Evolutionary conservation across 1,140 invertebrate species (phyloP), one percentile per base, ranked within the genome.

Genomic region (Lamellibrachia luymesi): DNA sequence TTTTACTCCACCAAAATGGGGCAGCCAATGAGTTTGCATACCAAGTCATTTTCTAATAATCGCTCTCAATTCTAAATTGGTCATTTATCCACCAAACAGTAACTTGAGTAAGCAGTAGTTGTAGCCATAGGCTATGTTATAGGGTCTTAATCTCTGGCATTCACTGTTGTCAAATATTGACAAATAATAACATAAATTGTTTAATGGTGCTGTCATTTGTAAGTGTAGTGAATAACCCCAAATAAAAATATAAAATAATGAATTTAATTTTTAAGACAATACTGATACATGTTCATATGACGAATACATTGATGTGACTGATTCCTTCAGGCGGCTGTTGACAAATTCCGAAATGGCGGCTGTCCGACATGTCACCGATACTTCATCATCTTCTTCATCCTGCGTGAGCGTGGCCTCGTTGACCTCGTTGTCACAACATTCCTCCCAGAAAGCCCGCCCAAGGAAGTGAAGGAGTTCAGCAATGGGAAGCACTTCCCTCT

Each of bases 321-420:
- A 56, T 38, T 49, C 49, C 56, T 94, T 50, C 91, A 94, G 93
- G 93, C 96, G 52, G 94, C 94, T 56, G 94, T 95, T 93, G 95
- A 96, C 94, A 95, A 95, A 52, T 94, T 95, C 93, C 94, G 94
- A 56, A 95, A 95, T 94, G 96, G 96, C 50, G 94, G 95, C 13
- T 96, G 95, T 94, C 95, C 95, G 22, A 95, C 96, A 80, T 96
- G 95, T 93, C 95, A 96, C 56, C 95, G 96, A 93, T 96, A 95
- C 94, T 96, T 96, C 93, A 95, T 96, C 95, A 94, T 95, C 50
- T 95, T 95, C 27, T 96, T 95, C 93, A 93, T 95, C 56, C 94
- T 96, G 64, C 94, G 95, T 50, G 95, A 96, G 93, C 94, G 95
- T 80, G 94, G 94, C 92, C 94, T 94, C 50, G 94, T 95, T 90